phyloP scores from a whole-genome alignment of 2,797 vertebrate species.

The Acanthurus tractus region DNA sequence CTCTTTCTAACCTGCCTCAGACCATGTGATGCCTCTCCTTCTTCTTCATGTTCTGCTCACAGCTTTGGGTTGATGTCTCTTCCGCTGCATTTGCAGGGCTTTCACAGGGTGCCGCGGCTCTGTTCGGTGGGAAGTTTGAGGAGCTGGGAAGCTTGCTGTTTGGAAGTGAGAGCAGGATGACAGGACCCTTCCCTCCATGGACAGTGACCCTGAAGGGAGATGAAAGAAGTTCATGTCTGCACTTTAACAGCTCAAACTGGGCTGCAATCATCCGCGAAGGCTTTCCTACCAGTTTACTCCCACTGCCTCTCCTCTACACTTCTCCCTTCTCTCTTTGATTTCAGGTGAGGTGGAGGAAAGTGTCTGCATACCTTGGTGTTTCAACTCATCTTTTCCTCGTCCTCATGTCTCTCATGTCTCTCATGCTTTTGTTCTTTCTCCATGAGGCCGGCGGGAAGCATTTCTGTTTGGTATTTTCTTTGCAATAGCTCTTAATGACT shows the following conservation, averaged over 20 bases:
- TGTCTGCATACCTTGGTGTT: slow-evolving; percentile 45
- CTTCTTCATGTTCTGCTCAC: slow-evolving; percentile 16
- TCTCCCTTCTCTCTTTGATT: slow-evolving; percentile 69
- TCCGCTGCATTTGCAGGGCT: slow-evolving; percentile 28
- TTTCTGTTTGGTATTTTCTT: slow-evolving; percentile 32
- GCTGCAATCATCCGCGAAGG: slow-evolving; percentile 84
- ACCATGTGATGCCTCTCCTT: slow-evolving; percentile 54
- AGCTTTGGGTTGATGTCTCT: slow-evolving; percentile 47
- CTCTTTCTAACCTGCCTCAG: slow-evolving; percentile 37
- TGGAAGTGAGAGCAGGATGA: slow-evolving; percentile 92
- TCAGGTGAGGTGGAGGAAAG: slow-evolving; percentile 56
- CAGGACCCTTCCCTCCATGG: slow-evolving; percentile 95
- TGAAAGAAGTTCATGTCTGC: slow-evolving; percentile 97
- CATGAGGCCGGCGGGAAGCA: slow-evolving; percentile 17
- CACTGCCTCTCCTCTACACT: slow-evolving; percentile 47
- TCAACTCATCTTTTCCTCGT: slow-evolving; percentile 31
- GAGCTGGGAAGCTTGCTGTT: slow-evolving; percentile 85
- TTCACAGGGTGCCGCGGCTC: slow-evolving; percentile 75
- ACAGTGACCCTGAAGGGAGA: slow-evolving; percentile 97
- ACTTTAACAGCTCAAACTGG: slow-evolving; percentile 92
- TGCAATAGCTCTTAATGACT: slow-evolving; percentile 16
- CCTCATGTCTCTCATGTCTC: slow-evolving; percentile 24
- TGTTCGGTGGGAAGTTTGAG: slow-evolving; percentile 65
- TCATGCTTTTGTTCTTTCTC: slow-evolving; percentile 29
- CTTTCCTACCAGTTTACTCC: slow-evolving; percentile 59